Conservation (phyloP, 2,113 vertebrate genomes). For the Cheilinus undulatus region DNA sequence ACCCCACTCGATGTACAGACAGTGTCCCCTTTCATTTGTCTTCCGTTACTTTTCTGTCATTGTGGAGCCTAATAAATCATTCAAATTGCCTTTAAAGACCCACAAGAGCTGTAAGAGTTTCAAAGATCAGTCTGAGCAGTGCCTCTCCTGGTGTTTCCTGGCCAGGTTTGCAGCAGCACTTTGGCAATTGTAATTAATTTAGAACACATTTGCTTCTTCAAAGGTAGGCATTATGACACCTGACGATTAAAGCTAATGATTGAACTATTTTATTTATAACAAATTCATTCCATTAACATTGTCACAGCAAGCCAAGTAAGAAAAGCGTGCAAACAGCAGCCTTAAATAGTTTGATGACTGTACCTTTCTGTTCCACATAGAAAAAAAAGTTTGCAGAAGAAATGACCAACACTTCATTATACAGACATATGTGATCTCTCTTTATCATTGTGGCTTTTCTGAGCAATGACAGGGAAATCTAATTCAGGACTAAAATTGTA, state of each 20-base stretch:
- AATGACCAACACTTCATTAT: no score
- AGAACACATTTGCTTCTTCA: neutral
- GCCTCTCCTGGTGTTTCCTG: neutral
- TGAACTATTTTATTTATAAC: no score
- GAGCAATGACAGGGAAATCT: no score
- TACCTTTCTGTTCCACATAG: neutral
- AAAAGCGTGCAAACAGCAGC: no score
- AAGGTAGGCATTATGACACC: no score
- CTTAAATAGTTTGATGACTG: neutral
- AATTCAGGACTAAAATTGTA: no score
- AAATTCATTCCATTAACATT: no score
- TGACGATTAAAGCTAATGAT: no score
- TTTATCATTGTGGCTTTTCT: no score
- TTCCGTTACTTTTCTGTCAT: constrained; percentile 20
- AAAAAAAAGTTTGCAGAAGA: neutral
- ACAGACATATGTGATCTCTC: no score
- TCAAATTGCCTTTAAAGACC: constrained; percentile 26
- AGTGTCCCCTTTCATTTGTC: constrained; percentile 34
- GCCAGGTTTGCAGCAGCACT: neutral
- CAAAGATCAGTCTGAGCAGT: neutral
- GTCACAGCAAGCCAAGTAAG: no score
- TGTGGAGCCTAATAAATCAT: constrained; percentile 37
- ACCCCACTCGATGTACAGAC: neutral
- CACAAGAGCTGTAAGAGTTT: neutral
- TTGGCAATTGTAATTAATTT: neutral